A percentile compares a stretch with the other conserved stretches of the same genome.
These are phyloP conservation scores for Drosophila algonquin DNA, from an alignment of 2,888 invertebrate genomes.

Conservation along the genomic window DNA sequence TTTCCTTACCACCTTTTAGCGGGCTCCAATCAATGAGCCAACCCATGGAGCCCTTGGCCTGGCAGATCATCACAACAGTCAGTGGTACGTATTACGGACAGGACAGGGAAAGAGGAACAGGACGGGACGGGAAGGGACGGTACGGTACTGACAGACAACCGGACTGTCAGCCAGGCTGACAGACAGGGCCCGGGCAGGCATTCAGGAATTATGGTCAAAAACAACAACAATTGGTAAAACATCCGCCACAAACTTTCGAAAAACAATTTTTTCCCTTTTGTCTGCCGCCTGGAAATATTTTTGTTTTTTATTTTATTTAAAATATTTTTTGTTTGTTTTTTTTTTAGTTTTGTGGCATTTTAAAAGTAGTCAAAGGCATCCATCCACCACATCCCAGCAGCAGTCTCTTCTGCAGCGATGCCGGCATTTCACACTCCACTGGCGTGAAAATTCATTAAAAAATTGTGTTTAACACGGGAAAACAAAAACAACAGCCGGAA, in stretches of 20 bases:
- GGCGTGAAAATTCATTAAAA: slow-evolving; percentile 66
- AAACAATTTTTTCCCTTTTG: slow-evolving; percentile 74
- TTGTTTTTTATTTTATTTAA: slow-evolving; percentile 31
- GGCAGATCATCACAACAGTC: slow-evolving; percentile 22
- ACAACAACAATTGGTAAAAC: slow-evolving; percentile 31
- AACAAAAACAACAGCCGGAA: slow-evolving; percentile 2
- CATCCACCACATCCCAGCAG: slow-evolving; percentile 8
- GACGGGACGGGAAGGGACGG: no score
- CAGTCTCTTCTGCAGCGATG: slow-evolving; percentile 20
- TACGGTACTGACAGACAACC: not conserved
- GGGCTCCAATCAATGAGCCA: slow-evolving; percentile 7
- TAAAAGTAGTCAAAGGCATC: slow-evolving; percentile 57
- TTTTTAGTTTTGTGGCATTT: slow-evolving; percentile 72
- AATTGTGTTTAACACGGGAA: slow-evolving; percentile 56
- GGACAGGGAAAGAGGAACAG: not conserved
- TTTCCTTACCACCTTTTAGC: not conserved
- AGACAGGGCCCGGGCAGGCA: slow-evolving; percentile 36
- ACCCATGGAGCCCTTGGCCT: slow-evolving; percentile 23
- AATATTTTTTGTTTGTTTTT: slow-evolving; percentile 37
- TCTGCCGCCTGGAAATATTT: slow-evolving; percentile 51
- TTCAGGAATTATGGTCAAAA: slow-evolving; percentile 60
- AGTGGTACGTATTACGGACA: slow-evolving; percentile 31
- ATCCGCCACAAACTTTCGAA: slow-evolving; percentile 64
- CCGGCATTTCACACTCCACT: slow-evolving; percentile 42
- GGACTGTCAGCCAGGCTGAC: slow-evolving; percentile 35